Evolutionary conservation across 2,113 vertebrate genomes (phyloP).

Genomic region (Lophura nycthemera): DNA sequence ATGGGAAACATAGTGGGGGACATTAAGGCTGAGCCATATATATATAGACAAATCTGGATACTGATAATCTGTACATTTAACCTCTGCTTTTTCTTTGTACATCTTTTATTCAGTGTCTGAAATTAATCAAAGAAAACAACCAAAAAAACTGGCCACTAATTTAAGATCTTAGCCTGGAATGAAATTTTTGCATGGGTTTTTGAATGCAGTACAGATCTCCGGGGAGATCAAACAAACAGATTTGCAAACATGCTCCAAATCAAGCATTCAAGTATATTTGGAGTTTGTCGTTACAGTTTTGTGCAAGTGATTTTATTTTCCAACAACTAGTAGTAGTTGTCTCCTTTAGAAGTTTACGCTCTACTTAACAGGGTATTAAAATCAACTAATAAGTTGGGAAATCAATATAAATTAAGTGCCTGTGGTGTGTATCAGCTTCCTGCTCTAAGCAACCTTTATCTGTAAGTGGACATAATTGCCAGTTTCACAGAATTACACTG

Average conservation of each 20-base stretch:
- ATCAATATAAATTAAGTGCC: constrained; percentile 75
- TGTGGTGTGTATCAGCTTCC: constrained; percentile 58
- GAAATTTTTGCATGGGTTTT: constrained; percentile 1
- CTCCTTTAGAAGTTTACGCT: constrained; percentile 1
- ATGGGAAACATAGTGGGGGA: constrained; percentile 77
- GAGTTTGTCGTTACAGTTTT: constrained; percentile 39
- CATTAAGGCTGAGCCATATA: constrained; percentile 79
- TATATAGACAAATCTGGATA: constrained; percentile 76
- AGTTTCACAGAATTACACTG: constrained; percentile 65
- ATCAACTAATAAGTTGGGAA: constrained; percentile 62
- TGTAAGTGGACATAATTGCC: constrained; percentile 59
- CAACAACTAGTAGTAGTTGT: constrained; percentile 31
- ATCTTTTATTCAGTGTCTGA: constrained; percentile 71
- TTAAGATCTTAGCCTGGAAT: constrained; percentile 8
- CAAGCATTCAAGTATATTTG: constrained; percentile 18
- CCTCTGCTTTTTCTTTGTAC: constrained; percentile 71
- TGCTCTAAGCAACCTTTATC: constrained; percentile 51
- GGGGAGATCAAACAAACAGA: neutral
- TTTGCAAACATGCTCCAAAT: constrained; percentile 31
- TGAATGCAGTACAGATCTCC: constrained; percentile 23
- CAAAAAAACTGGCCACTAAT: constrained; percentile 13
- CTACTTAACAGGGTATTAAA: constrained; percentile 49
- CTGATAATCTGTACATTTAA: constrained; percentile 79
- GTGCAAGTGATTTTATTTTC: constrained; percentile 56
- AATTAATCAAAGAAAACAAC: constrained; percentile 17